Percentiles rank a stretch among this genome's conserved stretches.
Evolutionary conservation across 1,140 invertebrate genomes (phyloP).

Genomic region (Eurytemora carolleeae): DNA sequence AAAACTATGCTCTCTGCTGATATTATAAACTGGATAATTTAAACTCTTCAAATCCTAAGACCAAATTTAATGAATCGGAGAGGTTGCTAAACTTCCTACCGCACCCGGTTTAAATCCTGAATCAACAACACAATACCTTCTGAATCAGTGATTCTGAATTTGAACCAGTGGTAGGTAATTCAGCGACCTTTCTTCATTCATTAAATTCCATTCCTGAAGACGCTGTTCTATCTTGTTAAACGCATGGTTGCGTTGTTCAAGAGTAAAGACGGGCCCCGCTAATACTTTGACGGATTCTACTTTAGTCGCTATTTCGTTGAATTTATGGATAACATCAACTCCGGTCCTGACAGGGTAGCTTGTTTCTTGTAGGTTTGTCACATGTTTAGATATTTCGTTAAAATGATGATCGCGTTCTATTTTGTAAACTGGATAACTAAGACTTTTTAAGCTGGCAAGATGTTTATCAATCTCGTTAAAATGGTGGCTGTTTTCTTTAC

Average conservation of each 20-base stretch:
- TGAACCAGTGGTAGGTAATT: no score
- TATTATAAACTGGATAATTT: background rate
- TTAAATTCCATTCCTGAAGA: no score
- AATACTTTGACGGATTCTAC: constrained; percentile 2
- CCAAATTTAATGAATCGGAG: no score
- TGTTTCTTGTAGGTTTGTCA: background rate
- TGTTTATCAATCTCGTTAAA: constrained; percentile 15
- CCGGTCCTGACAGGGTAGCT: constrained; percentile 1
- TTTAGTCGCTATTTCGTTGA: constrained; percentile 6
- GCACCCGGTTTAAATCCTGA: no score
- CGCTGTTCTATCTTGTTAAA: constrained; percentile 11
- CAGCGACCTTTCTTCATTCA: no score
- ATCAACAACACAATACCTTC: no score
- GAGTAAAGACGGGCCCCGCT: constrained; percentile 4
- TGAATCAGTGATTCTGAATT: no score
- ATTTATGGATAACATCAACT: constrained; percentile 6
- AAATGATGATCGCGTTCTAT: constrained; percentile 6
- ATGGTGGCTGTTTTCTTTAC: constrained; percentile 6
- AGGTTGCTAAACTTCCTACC: no score
- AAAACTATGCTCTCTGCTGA: background rate
- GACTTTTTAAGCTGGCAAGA: background rate
- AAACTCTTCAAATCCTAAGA: constrained; percentile 9
- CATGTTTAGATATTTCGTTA: background rate
- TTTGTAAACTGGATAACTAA: constrained; percentile 6
- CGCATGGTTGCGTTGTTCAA: constrained; percentile 2